These are phyloP conservation scores for Siniperca knerii DNA, from an alignment of 2,113 vertebrate genomes.

Conservation along the genomic window DNA sequence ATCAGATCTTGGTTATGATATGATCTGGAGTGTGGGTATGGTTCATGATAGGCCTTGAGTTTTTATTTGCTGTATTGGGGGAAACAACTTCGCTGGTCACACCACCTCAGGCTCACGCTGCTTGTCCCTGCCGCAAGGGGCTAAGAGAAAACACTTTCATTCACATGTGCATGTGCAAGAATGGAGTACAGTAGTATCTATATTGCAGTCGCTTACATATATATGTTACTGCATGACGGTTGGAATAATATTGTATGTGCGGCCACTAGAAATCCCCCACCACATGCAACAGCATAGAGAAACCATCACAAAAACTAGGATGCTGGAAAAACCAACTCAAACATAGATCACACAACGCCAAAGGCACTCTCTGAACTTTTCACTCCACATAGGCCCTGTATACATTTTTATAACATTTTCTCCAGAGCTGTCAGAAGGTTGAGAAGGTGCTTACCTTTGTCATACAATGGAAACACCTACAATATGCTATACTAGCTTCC, in stretches of 20 bases:
- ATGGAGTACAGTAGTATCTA: neutral
- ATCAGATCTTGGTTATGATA: neutral
- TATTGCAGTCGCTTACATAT: neutral
- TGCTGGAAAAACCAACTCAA: neutral
- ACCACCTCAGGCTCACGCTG: neutral
- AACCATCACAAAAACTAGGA: neutral
- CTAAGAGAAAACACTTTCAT: neutral
- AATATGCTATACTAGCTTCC: neutral
- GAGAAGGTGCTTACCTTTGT: neutral
- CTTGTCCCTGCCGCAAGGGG: neutral
- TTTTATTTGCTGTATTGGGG: neutral
- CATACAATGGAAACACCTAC: neutral
- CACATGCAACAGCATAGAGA: neutral
- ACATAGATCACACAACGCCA: neutral
- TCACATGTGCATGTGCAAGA: conserved; percentile 12
- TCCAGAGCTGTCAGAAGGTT: neutral
- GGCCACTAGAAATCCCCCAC: neutral
- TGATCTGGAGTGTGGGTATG: neutral
- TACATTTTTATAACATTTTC: neutral
- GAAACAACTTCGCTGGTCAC: neutral
- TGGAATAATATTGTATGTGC: neutral
- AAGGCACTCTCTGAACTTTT: neutral
- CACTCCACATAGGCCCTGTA: neutral
- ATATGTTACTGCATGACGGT: neutral
- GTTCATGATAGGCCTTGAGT: conserved; percentile 3